Percentiles rank a stretch among this genome's conserved stretches.
phyloP scores from a whole-genome alignment of 1,140 invertebrate species.

The Charaxes varanes region DNA sequence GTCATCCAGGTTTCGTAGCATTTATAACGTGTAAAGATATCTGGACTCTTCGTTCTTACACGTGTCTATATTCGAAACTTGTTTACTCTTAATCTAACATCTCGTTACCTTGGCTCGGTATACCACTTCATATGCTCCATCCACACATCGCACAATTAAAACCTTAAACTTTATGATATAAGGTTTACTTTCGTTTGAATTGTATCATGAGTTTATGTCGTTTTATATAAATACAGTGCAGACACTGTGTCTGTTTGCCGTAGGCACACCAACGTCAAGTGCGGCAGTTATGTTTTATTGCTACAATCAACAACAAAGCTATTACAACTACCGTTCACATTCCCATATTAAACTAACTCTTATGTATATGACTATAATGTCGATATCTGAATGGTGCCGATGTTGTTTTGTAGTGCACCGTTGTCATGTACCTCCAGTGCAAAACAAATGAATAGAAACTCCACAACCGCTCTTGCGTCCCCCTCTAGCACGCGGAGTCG shows the following conservation, averaged over 20 bases:
- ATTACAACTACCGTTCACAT: not conserved
- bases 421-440: conserved; percentile 5
- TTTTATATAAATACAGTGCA: not conserved
- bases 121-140: conserved; percentile 1
- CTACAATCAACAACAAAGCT: conserved; percentile 18
- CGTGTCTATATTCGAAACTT: conserved; percentile 34
- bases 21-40: too few species aligned
- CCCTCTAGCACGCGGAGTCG: conserved; percentile 1
- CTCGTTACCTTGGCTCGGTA: conserved; percentile 22
- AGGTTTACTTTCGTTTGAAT: not conserved
- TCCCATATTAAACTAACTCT: not conserved
- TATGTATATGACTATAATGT: not conserved
- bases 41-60: conserved; percentile 20
- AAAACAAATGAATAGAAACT: conserved; percentile 11
- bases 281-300: conserved; percentile 31
- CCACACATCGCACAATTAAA: not conserved
- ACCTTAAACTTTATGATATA: not conserved
- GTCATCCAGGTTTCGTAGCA: too few species aligned
- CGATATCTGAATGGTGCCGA: not conserved
- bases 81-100: conserved; percentile 45
- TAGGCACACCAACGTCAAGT: conserved; percentile 24
- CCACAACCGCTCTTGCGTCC: conserved; percentile 1
- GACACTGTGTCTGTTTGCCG: conserved; percentile 22
- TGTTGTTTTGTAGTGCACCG: conserved; percentile 1
- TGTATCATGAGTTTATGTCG: not conserved